Evolutionary conservation across 2,797 vertebrate genomes (phyloP).

Genomic region (Buceros bicornis): DNA sequence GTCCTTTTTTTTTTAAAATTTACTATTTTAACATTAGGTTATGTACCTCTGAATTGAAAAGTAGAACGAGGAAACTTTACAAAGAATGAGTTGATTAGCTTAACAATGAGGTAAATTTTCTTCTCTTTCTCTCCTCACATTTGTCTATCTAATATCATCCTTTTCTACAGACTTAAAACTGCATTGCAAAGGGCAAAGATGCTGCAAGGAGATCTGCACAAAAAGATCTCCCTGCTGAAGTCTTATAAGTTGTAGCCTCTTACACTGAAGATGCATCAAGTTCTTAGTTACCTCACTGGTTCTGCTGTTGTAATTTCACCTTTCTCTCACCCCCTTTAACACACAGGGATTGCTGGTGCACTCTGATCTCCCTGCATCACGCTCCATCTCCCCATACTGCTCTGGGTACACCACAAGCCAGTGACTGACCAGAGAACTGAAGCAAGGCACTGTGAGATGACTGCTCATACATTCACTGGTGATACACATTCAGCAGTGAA

Average conservation of each 20-base stretch:
- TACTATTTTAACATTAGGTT: neutral
- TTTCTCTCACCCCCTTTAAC: neutral
- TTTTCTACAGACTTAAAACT: neutral
- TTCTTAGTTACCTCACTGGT: neutral
- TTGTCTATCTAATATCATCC: neutral
- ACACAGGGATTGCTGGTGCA: neutral
- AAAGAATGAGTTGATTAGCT: neutral
- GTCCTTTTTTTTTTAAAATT: neutral
- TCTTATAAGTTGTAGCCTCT: accelerated
- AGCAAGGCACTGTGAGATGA: accelerated
- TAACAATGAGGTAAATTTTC: neutral
- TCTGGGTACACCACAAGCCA: neutral
- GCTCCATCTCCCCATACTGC: neutral
- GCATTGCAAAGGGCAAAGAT: neutral
- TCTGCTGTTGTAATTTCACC: neutral
- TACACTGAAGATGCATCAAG: neutral
- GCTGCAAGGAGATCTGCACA: neutral
- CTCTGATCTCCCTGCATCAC: neutral
- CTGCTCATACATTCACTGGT: neutral
- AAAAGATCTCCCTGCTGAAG: neutral
- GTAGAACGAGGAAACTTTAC: neutral
- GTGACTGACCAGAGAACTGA: neutral
- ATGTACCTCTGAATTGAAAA: neutral
- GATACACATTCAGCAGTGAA: neutral
- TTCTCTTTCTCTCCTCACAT: neutral